phyloP scores from a whole-genome alignment of 2,888 invertebrate genomes.

The Acanthosepion esculentum region DNA sequence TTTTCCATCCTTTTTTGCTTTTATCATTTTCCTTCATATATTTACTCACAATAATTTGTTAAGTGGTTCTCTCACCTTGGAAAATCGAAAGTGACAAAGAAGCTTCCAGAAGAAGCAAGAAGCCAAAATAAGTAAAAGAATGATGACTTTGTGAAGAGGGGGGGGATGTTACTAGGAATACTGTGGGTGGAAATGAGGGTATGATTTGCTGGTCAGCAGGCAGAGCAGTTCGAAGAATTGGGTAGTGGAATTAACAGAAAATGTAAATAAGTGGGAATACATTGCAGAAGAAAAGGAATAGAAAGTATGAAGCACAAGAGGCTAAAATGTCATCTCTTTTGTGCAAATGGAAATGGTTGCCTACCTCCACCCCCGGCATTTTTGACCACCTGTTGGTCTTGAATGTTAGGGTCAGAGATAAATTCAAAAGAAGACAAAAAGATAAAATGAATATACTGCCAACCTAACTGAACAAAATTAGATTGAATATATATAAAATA shows the following conservation, averaged over 20 bases:
- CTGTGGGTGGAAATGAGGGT: background rate
- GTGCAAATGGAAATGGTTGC: background rate
- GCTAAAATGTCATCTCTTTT: background rate
- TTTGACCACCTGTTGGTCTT: background rate
- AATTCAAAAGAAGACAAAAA: background rate
- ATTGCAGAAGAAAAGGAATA: background rate
- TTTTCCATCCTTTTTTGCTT: background rate
- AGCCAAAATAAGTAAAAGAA: background rate
- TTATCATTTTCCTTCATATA: background rate
- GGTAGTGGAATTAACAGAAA: background rate
- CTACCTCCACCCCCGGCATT: background rate
- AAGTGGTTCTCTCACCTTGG: constrained; percentile 2
- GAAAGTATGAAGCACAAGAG: background rate
- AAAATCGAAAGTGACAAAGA: background rate
- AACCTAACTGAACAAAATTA: background rate
- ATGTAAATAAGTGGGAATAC: no score
- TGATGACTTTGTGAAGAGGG: no score
- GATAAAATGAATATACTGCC: background rate
- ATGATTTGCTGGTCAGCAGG: background rate
- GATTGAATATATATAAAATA: background rate
- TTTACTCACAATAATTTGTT: background rate
- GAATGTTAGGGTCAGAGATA: background rate
- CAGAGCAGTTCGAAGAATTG: background rate
- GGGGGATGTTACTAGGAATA: background rate
- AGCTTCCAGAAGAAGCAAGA: background rate